phyloP scores from a whole-genome alignment of 2,888 invertebrate genomes.

The Dryobotodes eremita region DNA sequence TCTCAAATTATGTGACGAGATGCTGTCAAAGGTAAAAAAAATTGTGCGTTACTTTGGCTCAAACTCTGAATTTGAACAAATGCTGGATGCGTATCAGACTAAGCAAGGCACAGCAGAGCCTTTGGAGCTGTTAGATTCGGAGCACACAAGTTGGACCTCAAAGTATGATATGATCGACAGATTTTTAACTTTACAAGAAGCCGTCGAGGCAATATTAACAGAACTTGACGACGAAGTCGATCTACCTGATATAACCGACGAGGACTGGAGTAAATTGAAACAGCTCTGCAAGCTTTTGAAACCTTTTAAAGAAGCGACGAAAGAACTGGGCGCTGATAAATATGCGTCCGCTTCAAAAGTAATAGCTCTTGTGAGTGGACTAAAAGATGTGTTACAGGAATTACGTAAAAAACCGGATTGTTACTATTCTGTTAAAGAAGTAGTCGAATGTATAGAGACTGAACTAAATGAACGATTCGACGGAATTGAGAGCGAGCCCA shows the following conservation, averaged over 20 bases:
- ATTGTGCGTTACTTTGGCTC: conserved; percentile 2
- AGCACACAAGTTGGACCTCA: conserved; percentile 8
- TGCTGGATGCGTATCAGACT: conserved; percentile 1
- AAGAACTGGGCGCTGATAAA: conserved; percentile 14
- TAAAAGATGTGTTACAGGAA: conserved; percentile 18
- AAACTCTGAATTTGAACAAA: neutral
- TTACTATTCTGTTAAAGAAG: neutral
- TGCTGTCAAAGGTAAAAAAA: neutral
- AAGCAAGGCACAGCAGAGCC: conserved; percentile 16
- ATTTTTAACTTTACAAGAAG: conserved; percentile 21
- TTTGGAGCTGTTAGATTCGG: neutral
- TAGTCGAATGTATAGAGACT: neutral
- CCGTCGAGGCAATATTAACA: neutral
- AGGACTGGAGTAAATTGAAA: conserved; percentile 17
- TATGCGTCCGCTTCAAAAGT: conserved; percentile 14
- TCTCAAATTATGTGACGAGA: conserved; percentile 5
- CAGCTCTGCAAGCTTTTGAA: conserved; percentile 22
- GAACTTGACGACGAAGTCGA: neutral
- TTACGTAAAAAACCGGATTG: neutral
- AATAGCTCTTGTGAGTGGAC: conserved; percentile 27
- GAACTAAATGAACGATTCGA: conserved; percentile 9
- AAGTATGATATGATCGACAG: conserved; percentile 38
- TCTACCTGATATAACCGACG: neutral
- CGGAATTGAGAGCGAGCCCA: conserved; percentile 3
- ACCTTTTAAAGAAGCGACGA: conserved; percentile 37